Percentiles rank a stretch among this genome's conserved stretches.
phyloP scores from a whole-genome alignment of 2,797 vertebrate species.

The Otolemur crassicaudatus region DNA sequence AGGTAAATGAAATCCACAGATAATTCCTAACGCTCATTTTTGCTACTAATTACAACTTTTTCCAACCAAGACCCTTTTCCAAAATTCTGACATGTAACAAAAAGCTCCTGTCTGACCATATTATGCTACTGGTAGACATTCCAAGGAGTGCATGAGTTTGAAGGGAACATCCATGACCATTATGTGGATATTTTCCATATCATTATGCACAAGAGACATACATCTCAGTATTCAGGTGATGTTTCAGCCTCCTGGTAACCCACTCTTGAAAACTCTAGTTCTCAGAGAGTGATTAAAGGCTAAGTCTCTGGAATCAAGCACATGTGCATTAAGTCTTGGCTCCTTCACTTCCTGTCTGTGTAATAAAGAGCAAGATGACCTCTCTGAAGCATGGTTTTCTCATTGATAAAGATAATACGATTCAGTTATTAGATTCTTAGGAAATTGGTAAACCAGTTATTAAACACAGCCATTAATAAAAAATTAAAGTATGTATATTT shows the following conservation, averaged over 20 bases:
- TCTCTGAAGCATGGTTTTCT: conserved; percentile 7
- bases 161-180: neutral
- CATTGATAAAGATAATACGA: neutral
- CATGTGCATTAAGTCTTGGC: neutral
- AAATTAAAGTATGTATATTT: neutral
- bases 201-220: neutral
- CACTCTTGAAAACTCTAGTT: neutral
- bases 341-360: neutral
- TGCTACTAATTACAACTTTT: neutral
- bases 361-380: neutral
- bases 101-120: neutral
- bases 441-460: neutral
- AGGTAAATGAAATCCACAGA: conserved; percentile 7
- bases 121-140: neutral
- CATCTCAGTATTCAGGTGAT: neutral
- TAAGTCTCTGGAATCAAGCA: neutral
- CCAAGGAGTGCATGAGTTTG: neutral
- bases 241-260: neutral
- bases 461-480: neutral
- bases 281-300: neutral
- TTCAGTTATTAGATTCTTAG: neutral
- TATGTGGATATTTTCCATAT: neutral
- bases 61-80: neutral
- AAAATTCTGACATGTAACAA: neutral
- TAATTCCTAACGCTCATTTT: neutral